phyloP scores from a whole-genome alignment of 2,797 vertebrate species.

The Platyrinchus mystaceus region DNA sequence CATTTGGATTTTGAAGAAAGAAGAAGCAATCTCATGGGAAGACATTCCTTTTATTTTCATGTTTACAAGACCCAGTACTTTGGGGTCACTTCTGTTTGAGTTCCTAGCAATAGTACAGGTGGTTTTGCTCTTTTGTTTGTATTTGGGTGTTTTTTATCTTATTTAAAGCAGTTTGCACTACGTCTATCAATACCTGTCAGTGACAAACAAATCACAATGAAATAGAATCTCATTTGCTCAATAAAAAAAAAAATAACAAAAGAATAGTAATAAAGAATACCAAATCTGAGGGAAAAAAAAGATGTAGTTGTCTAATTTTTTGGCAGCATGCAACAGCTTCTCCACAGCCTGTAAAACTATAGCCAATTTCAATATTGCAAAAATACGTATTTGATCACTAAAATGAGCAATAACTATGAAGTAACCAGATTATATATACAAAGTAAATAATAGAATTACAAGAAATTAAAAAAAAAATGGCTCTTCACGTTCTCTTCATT shows the following conservation, averaged over 20 bases:
- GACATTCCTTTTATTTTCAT: background rate
- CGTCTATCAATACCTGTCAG: background rate
- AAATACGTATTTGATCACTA: background rate
- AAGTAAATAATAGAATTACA: background rate
- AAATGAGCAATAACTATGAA: background rate
- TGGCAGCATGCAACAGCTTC: background rate
- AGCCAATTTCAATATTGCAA: background rate
- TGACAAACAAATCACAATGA: background rate
- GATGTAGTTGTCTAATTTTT: background rate
- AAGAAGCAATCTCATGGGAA: background rate
- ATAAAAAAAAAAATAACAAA: background rate
- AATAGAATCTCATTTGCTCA: background rate
- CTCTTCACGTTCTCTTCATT: background rate
- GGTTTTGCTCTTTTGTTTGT: background rate
- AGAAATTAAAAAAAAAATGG: accelerated
- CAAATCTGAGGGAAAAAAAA: background rate
- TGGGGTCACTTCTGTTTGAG: background rate
- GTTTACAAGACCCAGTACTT: background rate
- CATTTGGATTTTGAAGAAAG: background rate
- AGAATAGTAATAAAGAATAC: background rate
- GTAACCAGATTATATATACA: background rate
- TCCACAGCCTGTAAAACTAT: background rate
- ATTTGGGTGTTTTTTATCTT: background rate
- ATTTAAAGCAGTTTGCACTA: background rate
- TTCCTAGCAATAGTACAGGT: background rate